phyloP scores from a whole-genome alignment of 2,888 invertebrate genomes.

The Cephus runcator region DNA sequence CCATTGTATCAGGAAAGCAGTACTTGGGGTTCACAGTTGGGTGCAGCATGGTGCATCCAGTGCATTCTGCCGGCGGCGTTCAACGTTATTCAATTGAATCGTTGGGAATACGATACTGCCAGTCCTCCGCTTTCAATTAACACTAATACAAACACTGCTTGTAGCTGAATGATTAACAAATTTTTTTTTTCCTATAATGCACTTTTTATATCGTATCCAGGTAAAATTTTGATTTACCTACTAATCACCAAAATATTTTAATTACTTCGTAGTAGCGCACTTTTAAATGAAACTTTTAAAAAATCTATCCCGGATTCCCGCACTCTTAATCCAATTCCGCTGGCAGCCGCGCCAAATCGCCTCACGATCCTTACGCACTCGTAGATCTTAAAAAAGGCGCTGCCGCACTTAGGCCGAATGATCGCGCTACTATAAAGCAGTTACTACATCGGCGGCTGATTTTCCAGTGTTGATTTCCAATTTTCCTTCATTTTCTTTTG shows the following conservation, averaged over 20 bases:
- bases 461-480: too few relatives aligned
- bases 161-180: background rate
- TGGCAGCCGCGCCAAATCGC: too few relatives aligned
- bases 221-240: background rate
- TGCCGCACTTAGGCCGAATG: too few relatives aligned
- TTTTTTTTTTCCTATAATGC: background rate
- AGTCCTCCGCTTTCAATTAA: background rate
- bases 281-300: background rate
- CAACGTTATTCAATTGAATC: background rate
- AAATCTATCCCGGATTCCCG: background rate
- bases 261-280: background rate
- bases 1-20: conserved; percentile 12
- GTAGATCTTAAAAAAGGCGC: too few relatives aligned
- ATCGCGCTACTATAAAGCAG: too few relatives aligned
- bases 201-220: background rate
- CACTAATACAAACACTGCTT: background rate
- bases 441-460: too few relatives aligned
- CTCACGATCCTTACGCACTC: too few relatives aligned
- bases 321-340: too few relatives aligned
- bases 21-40: background rate
- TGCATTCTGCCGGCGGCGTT: background rate
- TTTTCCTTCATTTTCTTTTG: too few relatives aligned
- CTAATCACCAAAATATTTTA: background rate
- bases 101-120: background rate
- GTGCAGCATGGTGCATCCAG: background rate